Conservation (phyloP, 2,888 invertebrate genomes). For the Anthrax anthrax region DNA sequence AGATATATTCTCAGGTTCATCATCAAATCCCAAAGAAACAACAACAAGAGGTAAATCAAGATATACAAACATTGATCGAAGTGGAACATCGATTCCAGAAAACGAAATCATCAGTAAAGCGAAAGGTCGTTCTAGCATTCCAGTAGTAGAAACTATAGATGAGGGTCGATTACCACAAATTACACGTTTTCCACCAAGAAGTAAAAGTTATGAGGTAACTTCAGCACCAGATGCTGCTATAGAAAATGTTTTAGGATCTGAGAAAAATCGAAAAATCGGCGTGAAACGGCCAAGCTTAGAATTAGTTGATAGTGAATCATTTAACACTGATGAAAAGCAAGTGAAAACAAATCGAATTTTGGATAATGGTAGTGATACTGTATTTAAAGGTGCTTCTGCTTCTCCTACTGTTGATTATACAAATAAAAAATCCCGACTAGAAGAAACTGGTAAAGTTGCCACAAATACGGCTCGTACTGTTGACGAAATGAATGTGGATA, state of each 20-base stretch:
- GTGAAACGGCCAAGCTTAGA: conserved; percentile 61
- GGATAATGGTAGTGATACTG: conserved; percentile 15
- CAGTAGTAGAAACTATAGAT: conserved; percentile 22
- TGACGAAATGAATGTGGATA: background rate
- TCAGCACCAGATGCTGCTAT: conserved; percentile 35
- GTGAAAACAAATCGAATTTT: conserved; percentile 26
- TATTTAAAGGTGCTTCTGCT: background rate
- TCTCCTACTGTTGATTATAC: background rate
- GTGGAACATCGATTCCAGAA: conserved; percentile 36
- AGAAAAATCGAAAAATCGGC: conserved; percentile 26
- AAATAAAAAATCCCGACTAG: background rate
- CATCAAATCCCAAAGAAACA: conserved; percentile 28
- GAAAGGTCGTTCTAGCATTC: conserved; percentile 12
- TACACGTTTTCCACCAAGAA: conserved; percentile 70
- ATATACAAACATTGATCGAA: conserved; percentile 32
- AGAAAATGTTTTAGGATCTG: conserved; percentile 42
- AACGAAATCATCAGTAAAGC: conserved; percentile 24
- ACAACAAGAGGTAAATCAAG: conserved; percentile 37
- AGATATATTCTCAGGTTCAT: conserved; percentile 23
- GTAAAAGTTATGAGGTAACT: conserved; percentile 32
- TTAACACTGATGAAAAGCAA: conserved; percentile 48
- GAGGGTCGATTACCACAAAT: conserved; percentile 54
- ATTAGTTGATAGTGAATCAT: conserved; percentile 66
- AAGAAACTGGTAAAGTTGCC: background rate
- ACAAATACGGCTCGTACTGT: background rate